Evolutionary conservation across 2,888 invertebrate genomes (phyloP).

Genomic region (Cyrtodaria siliqua): DNA sequence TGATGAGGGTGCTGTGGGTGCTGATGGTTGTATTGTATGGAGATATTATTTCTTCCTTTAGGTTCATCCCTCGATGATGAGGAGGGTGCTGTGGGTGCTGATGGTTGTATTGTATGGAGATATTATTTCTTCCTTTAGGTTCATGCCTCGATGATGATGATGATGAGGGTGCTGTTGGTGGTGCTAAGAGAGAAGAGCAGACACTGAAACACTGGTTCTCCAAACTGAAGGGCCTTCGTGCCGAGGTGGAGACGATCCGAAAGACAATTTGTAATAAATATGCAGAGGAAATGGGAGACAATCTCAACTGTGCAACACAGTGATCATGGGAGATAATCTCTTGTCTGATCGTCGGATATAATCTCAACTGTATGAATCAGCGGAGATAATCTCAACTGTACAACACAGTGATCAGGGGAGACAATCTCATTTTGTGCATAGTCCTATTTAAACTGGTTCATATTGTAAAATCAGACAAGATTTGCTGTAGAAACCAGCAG

Average conservation of each 20-base stretch:
- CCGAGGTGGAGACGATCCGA: constrained; percentile 80
- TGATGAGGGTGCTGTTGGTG: constrained; percentile 48
- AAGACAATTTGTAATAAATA: constrained; percentile 81
- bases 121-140: neutral
- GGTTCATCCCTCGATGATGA: too few relatives aligned
- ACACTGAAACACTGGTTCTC: constrained; percentile 77
- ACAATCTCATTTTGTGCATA: too few relatives aligned
- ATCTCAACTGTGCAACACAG: constrained; percentile 81
- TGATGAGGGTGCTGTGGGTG: too few relatives aligned
- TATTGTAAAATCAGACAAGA: too few relatives aligned
- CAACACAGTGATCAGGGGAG: constrained; percentile 69
- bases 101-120: too few relatives aligned
- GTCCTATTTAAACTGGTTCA: too few relatives aligned
- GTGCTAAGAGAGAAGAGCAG: constrained; percentile 60
- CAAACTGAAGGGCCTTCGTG: constrained; percentile 74
- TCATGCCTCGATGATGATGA: constrained; percentile 47
- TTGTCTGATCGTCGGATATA: too few relatives aligned
- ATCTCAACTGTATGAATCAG: too few relatives aligned
- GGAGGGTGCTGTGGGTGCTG: too few relatives aligned
- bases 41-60: too few relatives aligned
- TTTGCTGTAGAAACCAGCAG: too few relatives aligned
- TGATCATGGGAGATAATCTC: constrained; percentile 31
- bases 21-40: too few relatives aligned
- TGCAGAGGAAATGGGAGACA: constrained; percentile 83
- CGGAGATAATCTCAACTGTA: constrained; percentile 82